Evolutionary conservation across 2,797 vertebrate species (phyloP).

Genomic region (Adrianichthys oophorus): DNA sequence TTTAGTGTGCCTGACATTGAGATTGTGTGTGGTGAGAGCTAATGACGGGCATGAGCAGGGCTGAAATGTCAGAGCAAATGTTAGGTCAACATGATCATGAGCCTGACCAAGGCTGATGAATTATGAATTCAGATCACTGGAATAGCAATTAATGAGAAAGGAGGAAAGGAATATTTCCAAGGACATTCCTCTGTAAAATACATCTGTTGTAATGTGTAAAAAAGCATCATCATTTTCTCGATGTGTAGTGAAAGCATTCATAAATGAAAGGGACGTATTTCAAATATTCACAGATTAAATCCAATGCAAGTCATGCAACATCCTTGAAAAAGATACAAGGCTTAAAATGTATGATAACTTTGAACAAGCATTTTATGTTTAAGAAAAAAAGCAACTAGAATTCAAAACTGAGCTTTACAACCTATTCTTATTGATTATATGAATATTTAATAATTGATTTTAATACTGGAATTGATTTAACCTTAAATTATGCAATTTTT

Average conservation of each 20-base stretch:
- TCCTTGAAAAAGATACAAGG: no score
- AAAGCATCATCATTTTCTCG: not conserved
- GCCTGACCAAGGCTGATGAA: constrained; percentile 71
- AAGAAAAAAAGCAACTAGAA: no score
- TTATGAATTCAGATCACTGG: constrained; percentile 73
- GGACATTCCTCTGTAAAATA: constrained; percentile 10
- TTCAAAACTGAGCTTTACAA: no score
- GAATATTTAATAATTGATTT: no score
- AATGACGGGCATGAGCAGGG: constrained; percentile 72
- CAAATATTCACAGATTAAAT: no score
- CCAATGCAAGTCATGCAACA: no score
- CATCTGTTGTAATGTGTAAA: not conserved
- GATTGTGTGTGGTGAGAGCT: constrained; percentile 74
- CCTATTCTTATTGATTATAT: no score
- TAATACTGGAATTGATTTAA: no score
- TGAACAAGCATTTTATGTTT: no score
- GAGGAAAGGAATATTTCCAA: constrained; percentile 13
- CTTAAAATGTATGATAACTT: no score
- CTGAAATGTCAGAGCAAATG: constrained; percentile 85
- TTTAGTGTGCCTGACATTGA: constrained; percentile 56
- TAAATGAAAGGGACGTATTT: no score
- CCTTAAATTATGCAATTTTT: no score
- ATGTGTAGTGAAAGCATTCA: not conserved
- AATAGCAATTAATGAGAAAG: constrained; percentile 56
- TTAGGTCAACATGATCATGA: constrained; percentile 82